These are phyloP conservation scores for Aldrovandia affinis DNA, from an alignment of 2,797 vertebrate species.

Conservation along the genomic window DNA sequence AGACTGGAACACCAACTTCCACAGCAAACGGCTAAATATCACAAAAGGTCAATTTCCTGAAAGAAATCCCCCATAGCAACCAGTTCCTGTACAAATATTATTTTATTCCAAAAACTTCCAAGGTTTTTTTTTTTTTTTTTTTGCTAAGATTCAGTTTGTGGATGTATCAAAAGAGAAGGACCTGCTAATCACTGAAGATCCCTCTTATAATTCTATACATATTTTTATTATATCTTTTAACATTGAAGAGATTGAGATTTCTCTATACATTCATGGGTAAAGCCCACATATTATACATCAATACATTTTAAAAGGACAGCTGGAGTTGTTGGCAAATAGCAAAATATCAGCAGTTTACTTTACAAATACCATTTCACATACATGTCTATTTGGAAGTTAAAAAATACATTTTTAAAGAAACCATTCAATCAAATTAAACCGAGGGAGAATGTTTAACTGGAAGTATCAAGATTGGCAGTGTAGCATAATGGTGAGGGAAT, in stretches of 20 bases:
- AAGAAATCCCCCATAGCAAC: slow-evolving; percentile 43
- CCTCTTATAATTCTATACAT: neutral
- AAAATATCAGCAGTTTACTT: neutral
- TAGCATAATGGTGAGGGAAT: too few species aligned
- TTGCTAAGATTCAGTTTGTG: neutral
- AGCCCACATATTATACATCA: neutral
- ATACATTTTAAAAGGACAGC: neutral
- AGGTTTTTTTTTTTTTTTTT: slow-evolving; percentile 23
- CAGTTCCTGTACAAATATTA: slow-evolving; percentile 32
- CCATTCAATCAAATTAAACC: neutral
- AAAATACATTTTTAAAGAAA: neutral
- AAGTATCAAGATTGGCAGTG: neutral
- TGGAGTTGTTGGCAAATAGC: neutral
- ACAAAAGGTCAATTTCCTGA: slow-evolving; percentile 43
- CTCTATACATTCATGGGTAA: neutral
- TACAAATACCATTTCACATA: neutral
- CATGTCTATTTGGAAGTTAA: neutral
- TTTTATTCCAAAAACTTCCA: slow-evolving; percentile 39
- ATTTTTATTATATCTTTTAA: neutral
- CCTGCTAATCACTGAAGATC: neutral
- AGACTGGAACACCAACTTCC: neutral
- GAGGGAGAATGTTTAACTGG: neutral
- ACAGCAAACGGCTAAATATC: neutral
- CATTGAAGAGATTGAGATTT: neutral
- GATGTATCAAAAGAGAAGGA: neutral